phyloP scores from a whole-genome alignment of 2,797 vertebrate species.

The Babyrousa celebensis region DNA sequence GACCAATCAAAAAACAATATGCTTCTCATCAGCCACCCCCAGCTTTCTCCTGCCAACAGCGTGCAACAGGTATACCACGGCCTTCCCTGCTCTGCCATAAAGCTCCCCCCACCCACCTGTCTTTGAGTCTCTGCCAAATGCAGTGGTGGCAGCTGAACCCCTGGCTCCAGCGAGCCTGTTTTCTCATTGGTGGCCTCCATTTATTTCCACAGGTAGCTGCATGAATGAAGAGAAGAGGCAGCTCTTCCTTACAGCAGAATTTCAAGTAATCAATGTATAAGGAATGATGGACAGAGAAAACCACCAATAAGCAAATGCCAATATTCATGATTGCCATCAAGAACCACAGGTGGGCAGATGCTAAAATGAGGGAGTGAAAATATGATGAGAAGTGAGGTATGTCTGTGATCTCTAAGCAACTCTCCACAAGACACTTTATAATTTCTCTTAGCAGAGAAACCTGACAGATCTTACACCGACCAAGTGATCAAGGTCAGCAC shows the following conservation, averaged over 20 bases:
- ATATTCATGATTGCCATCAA: not conserved
- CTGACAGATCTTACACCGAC: not conserved
- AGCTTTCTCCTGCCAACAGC: not conserved
- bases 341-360: not conserved
- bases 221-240: not conserved
- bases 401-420: not conserved
- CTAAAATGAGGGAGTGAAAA: not conserved
- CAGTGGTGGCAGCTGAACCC: not conserved
- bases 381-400: not conserved
- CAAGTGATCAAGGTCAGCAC: not conserved
- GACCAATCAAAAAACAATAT: not conserved
- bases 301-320: not conserved
- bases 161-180: not conserved
- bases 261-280: not conserved
- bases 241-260: not conserved
- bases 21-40: not conserved
- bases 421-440: not conserved
- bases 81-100: not conserved
- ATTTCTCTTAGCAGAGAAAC: not conserved
- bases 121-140: conserved; percentile 3
- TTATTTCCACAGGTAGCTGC: not conserved
- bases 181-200: not conserved
- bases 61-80: not conserved
- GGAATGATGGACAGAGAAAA: not conserved
- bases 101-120: not conserved